Percentiles rank a stretch among this genome's conserved stretches.
These are phyloP conservation scores for Coregonus ussuriensis DNA, from an alignment of 2,797 vertebrate species.

Conservation along the genomic window DNA sequence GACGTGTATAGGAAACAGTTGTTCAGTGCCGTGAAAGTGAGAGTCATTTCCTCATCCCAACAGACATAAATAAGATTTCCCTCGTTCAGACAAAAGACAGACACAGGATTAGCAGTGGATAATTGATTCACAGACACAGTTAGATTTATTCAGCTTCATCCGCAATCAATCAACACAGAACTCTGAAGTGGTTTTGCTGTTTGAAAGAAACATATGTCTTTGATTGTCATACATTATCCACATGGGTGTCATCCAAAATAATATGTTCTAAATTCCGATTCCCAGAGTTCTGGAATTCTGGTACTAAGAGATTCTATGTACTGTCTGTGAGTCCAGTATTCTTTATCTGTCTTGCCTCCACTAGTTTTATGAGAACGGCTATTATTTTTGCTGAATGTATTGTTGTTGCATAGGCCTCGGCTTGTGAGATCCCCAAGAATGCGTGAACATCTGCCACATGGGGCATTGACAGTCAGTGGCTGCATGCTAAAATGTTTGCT, in stretches of 20 bases:
- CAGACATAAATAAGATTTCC: slow-evolving; percentile 62
- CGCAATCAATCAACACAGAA: slow-evolving; percentile 56
- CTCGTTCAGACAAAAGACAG: slow-evolving; percentile 47
- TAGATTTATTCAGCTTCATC: slow-evolving; percentile 55
- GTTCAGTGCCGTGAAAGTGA: slow-evolving; percentile 45
- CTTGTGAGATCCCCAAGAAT: slow-evolving; percentile 6
- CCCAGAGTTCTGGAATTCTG: not conserved
- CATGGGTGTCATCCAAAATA: slow-evolving; percentile 17
- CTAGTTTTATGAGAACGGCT: not conserved
- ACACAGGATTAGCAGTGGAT: slow-evolving; percentile 52
- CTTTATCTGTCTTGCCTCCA: not conserved
- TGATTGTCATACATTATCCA: slow-evolving; percentile 26
- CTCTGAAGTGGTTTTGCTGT: slow-evolving; percentile 48
- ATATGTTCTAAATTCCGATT: slow-evolving; percentile 1
- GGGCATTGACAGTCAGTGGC: not conserved
- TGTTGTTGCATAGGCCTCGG: not conserved
- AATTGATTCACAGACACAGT: slow-evolving; percentile 62
- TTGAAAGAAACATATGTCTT: slow-evolving; percentile 34
- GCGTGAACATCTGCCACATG: slow-evolving; percentile 25
- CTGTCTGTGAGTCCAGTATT: slow-evolving; percentile 1
- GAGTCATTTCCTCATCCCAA: slow-evolving; percentile 52
- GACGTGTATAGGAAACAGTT: slow-evolving; percentile 77
- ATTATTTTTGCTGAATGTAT: not conserved
- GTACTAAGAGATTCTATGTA: not conserved
- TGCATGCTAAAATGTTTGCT: slow-evolving; percentile 5